phyloP scores from a whole-genome alignment of 2,113 vertebrate species.

The Clupea harengus region DNA sequence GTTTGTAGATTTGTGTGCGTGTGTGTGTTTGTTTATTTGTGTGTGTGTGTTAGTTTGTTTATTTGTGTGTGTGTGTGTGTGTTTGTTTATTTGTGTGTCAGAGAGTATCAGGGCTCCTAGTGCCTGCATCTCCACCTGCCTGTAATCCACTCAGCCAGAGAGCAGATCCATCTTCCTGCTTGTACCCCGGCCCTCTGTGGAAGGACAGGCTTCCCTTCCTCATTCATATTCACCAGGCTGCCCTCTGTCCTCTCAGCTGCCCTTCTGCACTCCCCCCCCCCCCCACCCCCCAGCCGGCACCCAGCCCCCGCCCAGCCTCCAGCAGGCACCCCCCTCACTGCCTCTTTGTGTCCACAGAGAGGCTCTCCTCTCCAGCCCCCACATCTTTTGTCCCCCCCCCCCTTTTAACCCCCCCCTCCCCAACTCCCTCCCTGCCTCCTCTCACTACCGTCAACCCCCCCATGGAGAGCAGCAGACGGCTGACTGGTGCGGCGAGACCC shows the following conservation, averaged over 20 bases:
- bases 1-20: background rate
- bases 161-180: slow-evolving; percentile 23
- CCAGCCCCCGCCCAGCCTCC: background rate
- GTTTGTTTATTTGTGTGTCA: background rate
- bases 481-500: slow-evolving; percentile 18
- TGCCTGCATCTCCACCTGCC: slow-evolving; percentile 32
- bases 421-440: background rate
- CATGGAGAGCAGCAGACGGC: slow-evolving; percentile 10
- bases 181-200: background rate
- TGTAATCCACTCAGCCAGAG: slow-evolving; percentile 34
- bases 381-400: background rate
- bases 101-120: background rate
- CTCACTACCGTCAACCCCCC: background rate
- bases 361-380: background rate
- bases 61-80: background rate
- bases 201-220: slow-evolving; percentile 11
- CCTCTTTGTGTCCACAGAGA: slow-evolving; percentile 20
- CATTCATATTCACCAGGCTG: slow-evolving; percentile 32
- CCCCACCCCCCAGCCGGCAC: background rate
- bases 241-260: slow-evolving; percentile 26
- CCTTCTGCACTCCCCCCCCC: slow-evolving; percentile 18
- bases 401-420: background rate
- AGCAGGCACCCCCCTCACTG: background rate
- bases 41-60: background rate
- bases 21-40: background rate